Evolutionary conservation across 2,113 vertebrate genomes (phyloP), one percentile per base, ranked within the genome.

Genomic region (Rhombomys opimus): DNA sequence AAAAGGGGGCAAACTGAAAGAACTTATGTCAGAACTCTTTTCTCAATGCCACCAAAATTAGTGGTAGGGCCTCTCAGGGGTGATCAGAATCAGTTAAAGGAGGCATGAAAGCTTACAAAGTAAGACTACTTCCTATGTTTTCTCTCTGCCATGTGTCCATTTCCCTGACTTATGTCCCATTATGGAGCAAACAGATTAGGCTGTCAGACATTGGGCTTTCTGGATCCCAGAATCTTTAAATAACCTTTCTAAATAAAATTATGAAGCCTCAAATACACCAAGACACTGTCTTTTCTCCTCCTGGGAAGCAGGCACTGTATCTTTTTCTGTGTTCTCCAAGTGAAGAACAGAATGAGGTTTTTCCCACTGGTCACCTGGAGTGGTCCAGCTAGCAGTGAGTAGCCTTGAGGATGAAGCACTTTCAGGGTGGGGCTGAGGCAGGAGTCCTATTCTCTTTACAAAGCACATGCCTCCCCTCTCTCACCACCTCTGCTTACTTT

Each of bases 401-500:
- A 32, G 80, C 18, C n/a, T 1, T 1, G 23, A 70, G 54, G 68
- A 14, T 12, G 2, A 0, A 18, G 61, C 11, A 10, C 61, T 57
- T 1, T 20, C 6, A 2, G 5, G 4, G 5, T n/a, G 27, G n/a
- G 72, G 86, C 67, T 57, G 23, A 0, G 2, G 65, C 61, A 70
- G n/a, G 11, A 65, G 41, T 41, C 41, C 41, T 41, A 41, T 41
- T 41, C 41, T 41, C 41, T 41, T 41, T 41, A 41, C 41, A 41
- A 41, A 41, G 41, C 41, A 41, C 41, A 41, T 41, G 41, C 41
- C n/a, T 13, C 1, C 3, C 35, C 38, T 2, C 25, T 50, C 46
- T n/a, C 20, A 30, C 1, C 41, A 27, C 77, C 61, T 81, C 1
- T 30, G 81, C 98, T 99, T 96, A 99, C 99, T 99, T 99, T 99